Base-by-base conservation (phyloP, 2,113 vertebrate genomes). In the Sisor rabdophorus region DNA sequence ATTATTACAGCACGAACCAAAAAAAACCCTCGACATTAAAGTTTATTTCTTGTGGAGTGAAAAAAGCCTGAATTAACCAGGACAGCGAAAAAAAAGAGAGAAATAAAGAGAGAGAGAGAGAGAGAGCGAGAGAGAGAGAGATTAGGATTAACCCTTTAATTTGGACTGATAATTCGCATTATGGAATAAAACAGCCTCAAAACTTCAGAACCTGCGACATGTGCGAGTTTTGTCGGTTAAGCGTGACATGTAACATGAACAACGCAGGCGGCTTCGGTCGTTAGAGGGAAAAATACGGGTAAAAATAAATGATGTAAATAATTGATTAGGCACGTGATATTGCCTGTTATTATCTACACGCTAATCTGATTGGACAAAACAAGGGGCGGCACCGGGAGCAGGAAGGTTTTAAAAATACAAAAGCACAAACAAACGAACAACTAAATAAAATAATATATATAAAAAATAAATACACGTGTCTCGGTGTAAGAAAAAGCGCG, bases 291-390 rank as follows among this genome's bases (percentile, higher is more conserved):
- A 80, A 83, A 89, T 86, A 77, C 73, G 79, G 80, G 24, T 82
- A 79, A 78, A 84, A 84, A 89, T 85, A 82, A 80, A 86, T 79
- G 73, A 48, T 76, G 75, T 92, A 75, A 90, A 92, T 92, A 87
- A 92, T 92, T 92, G 16, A 92, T 71, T 78, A 77, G 76, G 65
- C 79, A 87, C 86, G 87, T 87, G 86, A 88, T 89, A 90, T 88
- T 88, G 79, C 81, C 76, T 64, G 85, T 88, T 87, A 86, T 86
- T 69, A 69, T 82, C 81, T 32, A 53, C 73, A 52, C 30, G 71
- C 74, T 84, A 73, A 81, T 81, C 80, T 75, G 87, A 91, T 88
- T 91, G 90, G 89, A 81, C 86, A 55, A 71, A 55, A 40, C 20
- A 71, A 28, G 81, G 85, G 87, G 87, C 76, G 83, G 83, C 78